phyloP scores from a whole-genome alignment of 2,888 invertebrate genomes.

The Phragmatobia fuliginosa region DNA sequence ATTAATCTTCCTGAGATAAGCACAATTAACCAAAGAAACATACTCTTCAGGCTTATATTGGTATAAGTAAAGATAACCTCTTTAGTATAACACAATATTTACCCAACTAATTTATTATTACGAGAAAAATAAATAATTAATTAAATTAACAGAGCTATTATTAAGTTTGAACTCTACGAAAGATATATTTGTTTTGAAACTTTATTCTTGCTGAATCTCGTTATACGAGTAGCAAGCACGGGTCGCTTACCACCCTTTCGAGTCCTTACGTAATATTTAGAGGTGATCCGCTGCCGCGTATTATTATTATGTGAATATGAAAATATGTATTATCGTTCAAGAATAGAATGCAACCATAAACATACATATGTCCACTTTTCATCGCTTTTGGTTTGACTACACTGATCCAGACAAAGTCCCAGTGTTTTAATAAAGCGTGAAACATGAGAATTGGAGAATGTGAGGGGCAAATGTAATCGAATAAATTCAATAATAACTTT shows the following conservation, averaged over 20 bases:
- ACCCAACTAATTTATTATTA: conserved; percentile 12
- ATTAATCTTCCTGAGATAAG: too few relatives aligned
- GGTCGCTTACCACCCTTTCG: conserved; percentile 32
- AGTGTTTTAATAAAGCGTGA: too few relatives aligned
- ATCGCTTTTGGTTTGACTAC: too few relatives aligned
- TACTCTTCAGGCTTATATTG: too few relatives aligned
- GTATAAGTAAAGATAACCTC: too few relatives aligned
- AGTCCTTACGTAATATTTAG: background rate
- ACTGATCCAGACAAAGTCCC: too few relatives aligned
- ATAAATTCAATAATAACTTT: too few relatives aligned
- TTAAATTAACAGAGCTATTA: conserved; percentile 26
- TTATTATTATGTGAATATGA: background rate
- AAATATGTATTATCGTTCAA: background rate
- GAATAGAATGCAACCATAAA: background rate
- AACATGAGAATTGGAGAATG: too few relatives aligned
- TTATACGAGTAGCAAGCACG: conserved; percentile 36
- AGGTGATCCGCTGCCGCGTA: conserved; percentile 13
- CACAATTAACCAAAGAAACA: too few relatives aligned
- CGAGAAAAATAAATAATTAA: conserved; percentile 6
- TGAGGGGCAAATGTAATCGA: too few relatives aligned
- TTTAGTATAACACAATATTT: conserved; percentile 10
- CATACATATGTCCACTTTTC: too few relatives aligned
- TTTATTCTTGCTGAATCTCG: conserved; percentile 39
- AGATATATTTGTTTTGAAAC: conserved; percentile 38
- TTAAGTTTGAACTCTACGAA: conserved; percentile 22